Base-by-base conservation (phyloP, 2,888 invertebrate species). In the Dolichomitus sp. region DNA sequence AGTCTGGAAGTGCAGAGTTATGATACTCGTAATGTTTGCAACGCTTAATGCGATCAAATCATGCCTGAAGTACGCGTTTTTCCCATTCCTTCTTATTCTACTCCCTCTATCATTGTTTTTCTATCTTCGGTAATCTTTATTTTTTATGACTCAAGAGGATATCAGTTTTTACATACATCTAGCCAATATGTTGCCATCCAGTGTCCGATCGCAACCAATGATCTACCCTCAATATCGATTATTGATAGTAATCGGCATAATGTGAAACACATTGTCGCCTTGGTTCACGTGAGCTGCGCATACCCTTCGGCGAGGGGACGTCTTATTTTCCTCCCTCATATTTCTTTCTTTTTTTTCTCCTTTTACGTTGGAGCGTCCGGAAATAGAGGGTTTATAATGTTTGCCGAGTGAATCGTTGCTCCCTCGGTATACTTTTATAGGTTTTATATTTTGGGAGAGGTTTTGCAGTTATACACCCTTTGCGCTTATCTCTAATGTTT, bases 231-330 rank as follows among this genome's bases (percentile, higher is more conserved):
- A 14, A 17, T 17, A 65, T 75, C 45, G 75, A 75, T 75, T 75
- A 66, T 65, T 54, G 65, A 54, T 75, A 42, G 57, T 75, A 54
- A 75, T 75, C 65, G 75, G 30, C 12, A 66, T 66, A 75, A 57
- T 27, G 27, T 9, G 17, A 14, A 66, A 57, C 75, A 66, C 42
- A 45, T 75, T 17, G 65, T 42, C 54, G 17, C 12, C 30, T 12
- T 9, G 17, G 17, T 33, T 17, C 65, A 6, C 23, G n/a, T 17
- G 52, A 42, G n/a, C 45, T 6, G 7, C 50, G 42, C 48, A 37
- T 33, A 48, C 45, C 14, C 4, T 17, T 7, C 19, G 12, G 2
- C 9, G 5, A 0, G 69, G 33, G n/a, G 23, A 11, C 7, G 17
- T 33, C 33, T 17, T 66, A 37, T 12, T 12, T 12, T 52, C 19